A percentile compares a stretch with the other conserved stretches of the same genome.
phyloP scores from a whole-genome alignment of 2,888 invertebrate species.

The Stramonita haemastoma region DNA sequence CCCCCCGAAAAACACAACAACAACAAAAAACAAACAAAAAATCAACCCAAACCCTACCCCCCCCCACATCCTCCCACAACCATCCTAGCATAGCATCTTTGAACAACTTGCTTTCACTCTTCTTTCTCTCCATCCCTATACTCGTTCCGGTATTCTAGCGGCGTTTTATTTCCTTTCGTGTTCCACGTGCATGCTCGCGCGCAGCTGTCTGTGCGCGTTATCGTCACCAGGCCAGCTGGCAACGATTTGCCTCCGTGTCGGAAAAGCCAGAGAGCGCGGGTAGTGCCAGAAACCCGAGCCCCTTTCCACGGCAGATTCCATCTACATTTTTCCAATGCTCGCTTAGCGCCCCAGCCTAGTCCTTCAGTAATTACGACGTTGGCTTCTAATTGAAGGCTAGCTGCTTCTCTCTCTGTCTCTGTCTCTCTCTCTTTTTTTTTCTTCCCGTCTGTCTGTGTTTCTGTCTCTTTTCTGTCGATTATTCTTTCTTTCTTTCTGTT shows the following conservation, averaged over 20 bases:
- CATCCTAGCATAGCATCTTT: neutral
- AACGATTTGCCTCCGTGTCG: constrained; percentile 44
- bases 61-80: neutral
- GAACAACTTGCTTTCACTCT: neutral
- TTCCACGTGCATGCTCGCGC: constrained; percentile 44
- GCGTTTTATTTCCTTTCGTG: constrained; percentile 28
- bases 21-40: neutral
- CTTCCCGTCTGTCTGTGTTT: too few relatives aligned
- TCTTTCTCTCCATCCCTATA: neutral
- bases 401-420: neutral
- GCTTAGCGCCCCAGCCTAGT: constrained; percentile 34
- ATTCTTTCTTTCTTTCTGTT: too few relatives aligned
- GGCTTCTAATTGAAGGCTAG: constrained; percentile 42
- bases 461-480: too few relatives aligned
- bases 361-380: constrained; percentile 41
- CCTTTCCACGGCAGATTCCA: constrained; percentile 46
- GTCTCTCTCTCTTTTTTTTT: too few relatives aligned
- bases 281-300: constrained; percentile 45
- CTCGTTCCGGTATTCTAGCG: constrained; percentile 34
- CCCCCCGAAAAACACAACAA: too few relatives aligned
- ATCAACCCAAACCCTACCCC: neutral
- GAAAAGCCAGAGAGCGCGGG: neutral
- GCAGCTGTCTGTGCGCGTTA: constrained; percentile 54
- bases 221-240: constrained; percentile 49
- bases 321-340: constrained; percentile 49